phyloP scores from a whole-genome alignment of 2,888 invertebrate genomes.

The Eumacrocentrus americanus region DNA sequence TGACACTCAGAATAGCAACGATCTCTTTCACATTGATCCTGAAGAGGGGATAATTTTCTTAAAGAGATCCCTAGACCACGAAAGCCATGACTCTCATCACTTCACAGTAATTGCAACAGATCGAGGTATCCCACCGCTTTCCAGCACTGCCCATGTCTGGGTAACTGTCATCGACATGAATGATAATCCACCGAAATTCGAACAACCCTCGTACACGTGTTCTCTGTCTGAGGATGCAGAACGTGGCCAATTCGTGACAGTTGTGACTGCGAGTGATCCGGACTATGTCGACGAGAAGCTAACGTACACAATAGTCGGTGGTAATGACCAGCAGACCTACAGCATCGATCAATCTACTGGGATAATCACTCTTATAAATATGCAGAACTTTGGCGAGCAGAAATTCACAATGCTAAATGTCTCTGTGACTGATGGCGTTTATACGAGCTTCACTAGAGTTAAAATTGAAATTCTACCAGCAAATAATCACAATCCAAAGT shows the following conservation, averaged over 20 bases:
- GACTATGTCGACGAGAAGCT: conserved; percentile 82
- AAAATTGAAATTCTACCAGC: conserved; percentile 80
- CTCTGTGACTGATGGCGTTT: conserved; percentile 94
- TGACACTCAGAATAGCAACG: conserved; percentile 68
- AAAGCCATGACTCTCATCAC: conserved; percentile 74
- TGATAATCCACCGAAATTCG: conserved; percentile 87
- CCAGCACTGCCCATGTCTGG: conserved; percentile 83
- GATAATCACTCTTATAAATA: conserved; percentile 74
- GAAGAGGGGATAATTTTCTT: conserved; percentile 78
- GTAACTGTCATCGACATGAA: conserved; percentile 88
- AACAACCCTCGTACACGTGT: conserved; percentile 80
- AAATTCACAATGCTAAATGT: conserved; percentile 80
- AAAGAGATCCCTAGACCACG: conserved; percentile 82
- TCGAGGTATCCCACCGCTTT: conserved; percentile 81
- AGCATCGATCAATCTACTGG: conserved; percentile 68
- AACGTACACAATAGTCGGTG: conserved; percentile 81
- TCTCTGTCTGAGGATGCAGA: conserved; percentile 80
- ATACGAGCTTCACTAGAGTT: conserved; percentile 84
- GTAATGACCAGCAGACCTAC: conserved; percentile 79
- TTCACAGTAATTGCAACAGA: conserved; percentile 83
- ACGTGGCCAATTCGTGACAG: conserved; percentile 86
- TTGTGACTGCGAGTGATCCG: conserved; percentile 87
- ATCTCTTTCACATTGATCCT: conserved; percentile 79
- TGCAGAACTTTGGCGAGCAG: conserved; percentile 74
- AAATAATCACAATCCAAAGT: conserved; percentile 80